A percentile compares a stretch with the other conserved stretches of the same genome.
These are phyloP conservation scores for Drosophila trapezifrons DNA, from an alignment of 1,140 invertebrate species.

Conservation along the genomic window DNA sequence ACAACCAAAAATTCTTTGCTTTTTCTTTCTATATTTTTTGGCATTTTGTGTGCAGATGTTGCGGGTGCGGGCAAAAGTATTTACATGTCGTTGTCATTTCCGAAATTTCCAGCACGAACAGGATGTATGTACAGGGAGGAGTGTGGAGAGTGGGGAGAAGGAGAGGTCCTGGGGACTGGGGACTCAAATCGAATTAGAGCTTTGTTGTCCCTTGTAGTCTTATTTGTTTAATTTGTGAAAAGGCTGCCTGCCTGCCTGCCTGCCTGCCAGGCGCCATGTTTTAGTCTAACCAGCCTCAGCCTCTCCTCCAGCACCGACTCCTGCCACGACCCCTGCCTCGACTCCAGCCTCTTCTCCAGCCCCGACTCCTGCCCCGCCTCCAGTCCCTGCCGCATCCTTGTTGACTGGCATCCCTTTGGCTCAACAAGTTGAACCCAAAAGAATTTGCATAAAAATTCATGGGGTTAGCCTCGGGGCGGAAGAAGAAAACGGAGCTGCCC, in stretches of 20 bases:
- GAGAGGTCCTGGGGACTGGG: not conserved
- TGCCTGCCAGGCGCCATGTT: constrained; percentile 6
- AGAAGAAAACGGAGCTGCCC: not conserved
- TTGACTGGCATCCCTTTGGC: constrained; percentile 37
- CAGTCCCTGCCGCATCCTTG: constrained; percentile 6
- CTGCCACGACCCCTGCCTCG: too few species aligned
- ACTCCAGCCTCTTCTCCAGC: not conserved
- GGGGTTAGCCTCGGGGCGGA: constrained; percentile 12
- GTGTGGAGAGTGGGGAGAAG: too few species aligned
- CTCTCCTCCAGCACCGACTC: not conserved
- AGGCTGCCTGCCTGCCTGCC: constrained; percentile 9
- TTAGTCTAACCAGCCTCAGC: too few species aligned
- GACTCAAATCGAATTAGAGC: constrained; percentile 72
- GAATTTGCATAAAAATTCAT: constrained; percentile 81
- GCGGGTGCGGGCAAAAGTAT: constrained; percentile 58
- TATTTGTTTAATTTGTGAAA: constrained; percentile 80
- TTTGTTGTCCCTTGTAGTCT: constrained; percentile 61
- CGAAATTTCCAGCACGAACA: constrained; percentile 15
- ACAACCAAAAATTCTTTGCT: constrained; percentile 35
- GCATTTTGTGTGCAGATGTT: constrained; percentile 31
- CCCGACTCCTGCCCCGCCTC: too few species aligned
- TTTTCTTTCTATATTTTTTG: constrained; percentile 9
- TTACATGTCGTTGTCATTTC: constrained; percentile 77
- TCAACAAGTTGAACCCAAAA: constrained; percentile 56
- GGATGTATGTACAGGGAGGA: not conserved